A percentile compares a stretch with the other conserved stretches of the same genome.
Evolutionary conservation across 2,888 invertebrate species (phyloP).

Genomic region (Tuberolachnus salignus): DNA sequence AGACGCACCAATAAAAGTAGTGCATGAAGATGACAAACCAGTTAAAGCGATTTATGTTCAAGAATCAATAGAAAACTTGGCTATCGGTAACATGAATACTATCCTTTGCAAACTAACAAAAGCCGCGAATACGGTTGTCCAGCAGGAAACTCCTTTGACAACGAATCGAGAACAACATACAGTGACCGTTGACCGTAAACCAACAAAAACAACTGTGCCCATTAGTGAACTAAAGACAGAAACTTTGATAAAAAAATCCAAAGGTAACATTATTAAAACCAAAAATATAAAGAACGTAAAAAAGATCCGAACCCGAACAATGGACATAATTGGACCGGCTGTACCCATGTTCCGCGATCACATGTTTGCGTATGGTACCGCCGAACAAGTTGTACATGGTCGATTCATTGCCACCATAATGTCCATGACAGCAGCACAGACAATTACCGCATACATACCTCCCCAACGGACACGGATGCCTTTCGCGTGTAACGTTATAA

Average conservation of each 20-base stretch:
- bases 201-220: neutral
- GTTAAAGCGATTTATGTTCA: neutral
- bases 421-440: neutral
- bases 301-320: neutral
- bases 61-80: neutral
- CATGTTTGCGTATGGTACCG: neutral
- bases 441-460: constrained; percentile 3
- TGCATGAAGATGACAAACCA: neutral
- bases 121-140: neutral
- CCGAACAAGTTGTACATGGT: neutral
- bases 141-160: neutral
- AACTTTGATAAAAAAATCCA: neutral
- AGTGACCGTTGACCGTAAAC: too few species aligned
- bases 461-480: neutral
- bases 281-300: neutral
- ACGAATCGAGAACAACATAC: neutral
- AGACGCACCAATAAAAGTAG: neutral
- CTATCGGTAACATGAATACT: neutral
- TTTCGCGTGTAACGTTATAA: neutral
- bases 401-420: constrained; percentile 32
- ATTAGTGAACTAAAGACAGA: neutral
- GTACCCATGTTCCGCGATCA: constrained; percentile 8
- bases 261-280: too few species aligned
- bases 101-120: neutral
- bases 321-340: neutral